These are phyloP conservation scores for Lordiphosa collinella DNA, from an alignment of 1,140 invertebrate species.

Conservation along the genomic window DNA sequence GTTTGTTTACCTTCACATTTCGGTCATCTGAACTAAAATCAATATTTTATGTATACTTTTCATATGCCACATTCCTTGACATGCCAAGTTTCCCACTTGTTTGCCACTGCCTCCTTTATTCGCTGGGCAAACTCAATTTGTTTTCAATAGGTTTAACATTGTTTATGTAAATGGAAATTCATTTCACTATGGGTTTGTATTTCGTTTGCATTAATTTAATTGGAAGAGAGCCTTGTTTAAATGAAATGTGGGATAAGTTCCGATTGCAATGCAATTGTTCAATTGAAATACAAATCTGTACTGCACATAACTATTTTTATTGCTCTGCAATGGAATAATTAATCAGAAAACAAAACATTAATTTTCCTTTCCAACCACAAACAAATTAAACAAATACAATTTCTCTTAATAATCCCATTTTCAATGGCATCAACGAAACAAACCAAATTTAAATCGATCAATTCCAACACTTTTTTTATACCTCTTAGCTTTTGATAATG, in stretches of 20 bases:
- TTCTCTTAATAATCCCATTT: slow-evolving; percentile 11
- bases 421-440: background rate
- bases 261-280: background rate
- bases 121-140: slow-evolving; percentile 26
- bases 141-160: slow-evolving; percentile 42
- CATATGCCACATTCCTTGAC: slow-evolving; percentile 27
- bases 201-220: slow-evolving; percentile 8
- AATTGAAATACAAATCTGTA: slow-evolving; percentile 1
- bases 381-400: slow-evolving; percentile 13
- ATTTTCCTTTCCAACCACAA: slow-evolving; percentile 1
- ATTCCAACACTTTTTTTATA: slow-evolving; percentile 25
- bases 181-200: slow-evolving; percentile 8
- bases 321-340: background rate
- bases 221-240: background rate
- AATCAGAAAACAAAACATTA: background rate
- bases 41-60: slow-evolving; percentile 42
- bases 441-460: slow-evolving; percentile 15
- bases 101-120: background rate
- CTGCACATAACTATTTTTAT: too few relatives aligned
- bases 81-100: slow-evolving; percentile 23
- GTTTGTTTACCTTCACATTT: slow-evolving; percentile 32
- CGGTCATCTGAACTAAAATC: slow-evolving; percentile 25
- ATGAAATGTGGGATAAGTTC: slow-evolving; percentile 5
- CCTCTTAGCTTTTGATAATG: slow-evolving; percentile 38
- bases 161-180: slow-evolving; percentile 61